Conservation (phyloP, 2,113 vertebrate species). For the Prietella phreatophila region DNA sequence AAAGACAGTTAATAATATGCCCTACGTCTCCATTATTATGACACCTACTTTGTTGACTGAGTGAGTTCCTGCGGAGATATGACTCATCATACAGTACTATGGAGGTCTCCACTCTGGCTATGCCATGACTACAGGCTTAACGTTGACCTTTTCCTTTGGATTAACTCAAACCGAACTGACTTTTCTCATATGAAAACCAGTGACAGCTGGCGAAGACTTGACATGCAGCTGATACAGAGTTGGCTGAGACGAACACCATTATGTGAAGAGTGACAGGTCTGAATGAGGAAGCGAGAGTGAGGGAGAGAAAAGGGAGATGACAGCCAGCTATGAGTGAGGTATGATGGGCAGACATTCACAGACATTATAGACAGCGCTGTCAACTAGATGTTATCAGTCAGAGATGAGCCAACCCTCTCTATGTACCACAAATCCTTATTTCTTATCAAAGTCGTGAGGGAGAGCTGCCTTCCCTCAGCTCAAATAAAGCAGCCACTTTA, state of each 20-base stretch:
- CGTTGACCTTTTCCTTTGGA: slow-evolving; percentile 4
- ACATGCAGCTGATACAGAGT: slow-evolving; percentile 13
- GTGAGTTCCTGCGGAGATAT: not conserved
- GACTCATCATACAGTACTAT: not conserved
- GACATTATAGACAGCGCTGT: slow-evolving; percentile 30
- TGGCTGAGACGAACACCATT: slow-evolving; percentile 9
- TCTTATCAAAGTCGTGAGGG: slow-evolving; percentile 7
- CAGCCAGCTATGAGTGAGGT: slow-evolving; percentile 34
- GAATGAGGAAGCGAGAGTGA: slow-evolving; percentile 26
- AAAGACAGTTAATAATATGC: not conserved
- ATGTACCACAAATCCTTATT: slow-evolving; percentile 8
- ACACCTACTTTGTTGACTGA: slow-evolving; percentile 15
- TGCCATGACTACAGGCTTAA: slow-evolving; percentile 8
- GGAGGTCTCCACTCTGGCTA: not conserved
- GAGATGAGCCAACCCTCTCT: slow-evolving; percentile 14
- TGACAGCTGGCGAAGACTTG: slow-evolving; percentile 23
- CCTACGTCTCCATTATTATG: slow-evolving; percentile 7
- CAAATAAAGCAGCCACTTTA: slow-evolving; percentile 25
- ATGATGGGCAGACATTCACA: slow-evolving; percentile 14
- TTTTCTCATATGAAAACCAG: slow-evolving; percentile 15
- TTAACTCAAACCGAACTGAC: not conserved
- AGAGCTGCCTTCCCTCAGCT: slow-evolving; percentile 8
- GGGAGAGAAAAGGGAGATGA: slow-evolving; percentile 28
- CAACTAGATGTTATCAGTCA: slow-evolving; percentile 47
- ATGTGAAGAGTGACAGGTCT: slow-evolving; percentile 39